phyloP scores from a whole-genome alignment of 2,888 invertebrate genomes.

The Caenorhabditis panamensis region DNA sequence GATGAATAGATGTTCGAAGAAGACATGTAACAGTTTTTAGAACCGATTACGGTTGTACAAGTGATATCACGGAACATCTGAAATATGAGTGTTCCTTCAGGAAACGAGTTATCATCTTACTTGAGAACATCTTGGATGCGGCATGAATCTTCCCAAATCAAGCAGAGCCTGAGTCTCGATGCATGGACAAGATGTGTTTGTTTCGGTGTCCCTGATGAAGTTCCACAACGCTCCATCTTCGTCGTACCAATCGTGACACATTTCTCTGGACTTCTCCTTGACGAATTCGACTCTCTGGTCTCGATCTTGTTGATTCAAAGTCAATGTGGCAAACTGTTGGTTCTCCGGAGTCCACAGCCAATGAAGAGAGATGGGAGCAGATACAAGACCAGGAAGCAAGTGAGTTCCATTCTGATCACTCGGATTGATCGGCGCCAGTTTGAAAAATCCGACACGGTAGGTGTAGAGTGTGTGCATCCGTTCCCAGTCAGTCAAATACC shows the following conservation, averaged over 20 bases:
- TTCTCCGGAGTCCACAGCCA: constrained; percentile 80
- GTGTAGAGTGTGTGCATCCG: constrained; percentile 78
- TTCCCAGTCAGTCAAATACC: constrained; percentile 81
- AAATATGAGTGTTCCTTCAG: constrained; percentile 19
- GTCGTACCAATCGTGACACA: constrained; percentile 81
- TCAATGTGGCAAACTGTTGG: constrained; percentile 70
- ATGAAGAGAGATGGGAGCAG: constrained; percentile 81
- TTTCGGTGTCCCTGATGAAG: constrained; percentile 80
- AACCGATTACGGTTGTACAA: constrained; percentile 91
- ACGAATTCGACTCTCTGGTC: constrained; percentile 71
- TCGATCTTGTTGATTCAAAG: constrained; percentile 69
- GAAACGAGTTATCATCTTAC: constrained; percentile 16
- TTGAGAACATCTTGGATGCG: constrained; percentile 82
- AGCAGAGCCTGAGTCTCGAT: constrained; percentile 91
- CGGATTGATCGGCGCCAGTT: constrained; percentile 78
- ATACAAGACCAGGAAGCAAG: constrained; percentile 77
- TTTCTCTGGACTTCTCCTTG: constrained; percentile 76
- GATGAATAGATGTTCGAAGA: constrained; percentile 79
- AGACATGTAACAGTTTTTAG: constrained; percentile 87
- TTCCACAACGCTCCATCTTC: constrained; percentile 80
- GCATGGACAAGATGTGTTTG: constrained; percentile 86
- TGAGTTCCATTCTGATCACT: constrained; percentile 76
- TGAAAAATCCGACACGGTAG: constrained; percentile 80
- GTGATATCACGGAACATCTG: constrained; percentile 81
- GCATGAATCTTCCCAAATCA: constrained; percentile 93